Percentiles rank a stretch among this genome's conserved stretches.
These are phyloP conservation scores for Cebus imitator DNA, from an alignment of 2,113 vertebrate genomes.

Conservation along the genomic window DNA sequence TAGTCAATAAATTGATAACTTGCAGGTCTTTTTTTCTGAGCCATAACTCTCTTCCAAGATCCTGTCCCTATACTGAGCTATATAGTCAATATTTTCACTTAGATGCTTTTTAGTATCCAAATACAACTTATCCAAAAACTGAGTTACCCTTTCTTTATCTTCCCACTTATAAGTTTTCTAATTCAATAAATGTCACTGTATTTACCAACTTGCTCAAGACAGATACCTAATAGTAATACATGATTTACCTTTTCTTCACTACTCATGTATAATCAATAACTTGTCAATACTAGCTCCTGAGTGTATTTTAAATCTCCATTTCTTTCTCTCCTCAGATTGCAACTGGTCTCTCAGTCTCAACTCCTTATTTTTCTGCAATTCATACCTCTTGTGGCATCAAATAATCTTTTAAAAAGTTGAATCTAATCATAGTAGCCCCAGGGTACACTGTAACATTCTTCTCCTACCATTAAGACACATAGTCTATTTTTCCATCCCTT, in stretches of 20 bases:
- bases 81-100: conserved; percentile 11
- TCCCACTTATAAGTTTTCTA: background rate
- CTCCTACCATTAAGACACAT: background rate
- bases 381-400: background rate
- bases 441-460: background rate
- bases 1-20: background rate
- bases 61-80: background rate
- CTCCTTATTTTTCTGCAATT: background rate
- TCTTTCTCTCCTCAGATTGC: background rate
- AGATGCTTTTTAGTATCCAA: conserved; percentile 18
- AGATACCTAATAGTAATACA: conserved; percentile 24
- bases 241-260: background rate
- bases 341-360: background rate
- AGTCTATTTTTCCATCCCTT: background rate
- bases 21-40: background rate
- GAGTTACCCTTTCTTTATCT: conserved; percentile 28
- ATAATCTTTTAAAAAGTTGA: background rate
- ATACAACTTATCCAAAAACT: conserved; percentile 31
- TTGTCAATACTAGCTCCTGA: background rate
- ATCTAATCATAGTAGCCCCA: background rate
- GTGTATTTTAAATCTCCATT: conserved; percentile 16
- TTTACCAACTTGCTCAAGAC: background rate
- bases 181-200: conserved; percentile 15
- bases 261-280: background rate
- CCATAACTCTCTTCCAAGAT: background rate